Conservation (phyloP, 2,888 invertebrate genomes). For the Harpalus rubripes region DNA sequence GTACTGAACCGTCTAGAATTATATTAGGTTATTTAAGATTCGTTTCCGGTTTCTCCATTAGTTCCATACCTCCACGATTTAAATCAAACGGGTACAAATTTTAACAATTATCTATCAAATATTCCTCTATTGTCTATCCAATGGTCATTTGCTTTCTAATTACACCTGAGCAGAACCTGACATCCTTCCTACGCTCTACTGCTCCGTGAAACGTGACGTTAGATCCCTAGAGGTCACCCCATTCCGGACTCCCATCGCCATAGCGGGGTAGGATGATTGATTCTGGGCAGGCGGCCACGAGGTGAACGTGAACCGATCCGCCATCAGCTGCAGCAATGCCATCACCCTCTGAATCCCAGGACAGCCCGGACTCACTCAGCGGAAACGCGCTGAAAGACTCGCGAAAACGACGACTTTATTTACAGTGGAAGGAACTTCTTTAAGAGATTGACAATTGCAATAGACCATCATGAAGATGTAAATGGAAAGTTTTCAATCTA, state of each 20-base stretch:
- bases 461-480: neutral
- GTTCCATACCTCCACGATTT: neutral
- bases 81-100: too few species aligned
- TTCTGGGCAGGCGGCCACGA: constrained; percentile 32
- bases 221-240: neutral
- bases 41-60: too few species aligned
- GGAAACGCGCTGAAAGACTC: neutral
- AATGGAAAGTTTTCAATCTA: too few species aligned
- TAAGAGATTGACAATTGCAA: neutral
- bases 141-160: too few species aligned
- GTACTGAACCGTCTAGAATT: too few species aligned
- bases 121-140: too few species aligned
- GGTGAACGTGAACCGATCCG: constrained; percentile 51
- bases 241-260: neutral
- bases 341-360: constrained; percentile 15
- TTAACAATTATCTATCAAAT: too few species aligned
- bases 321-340: neutral
- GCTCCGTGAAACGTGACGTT: constrained; percentile 37
- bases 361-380: neutral
- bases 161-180: too few species aligned
- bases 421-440: neutral
- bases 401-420: neutral
- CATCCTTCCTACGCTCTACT: neutral
- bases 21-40: too few species aligned
- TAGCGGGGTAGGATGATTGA: constrained; percentile 36